A percentile compares a stretch with the other conserved stretches of the same genome.
Conservation (phyloP, 2,888 invertebrate species). For the Plebejus argus region DNA sequence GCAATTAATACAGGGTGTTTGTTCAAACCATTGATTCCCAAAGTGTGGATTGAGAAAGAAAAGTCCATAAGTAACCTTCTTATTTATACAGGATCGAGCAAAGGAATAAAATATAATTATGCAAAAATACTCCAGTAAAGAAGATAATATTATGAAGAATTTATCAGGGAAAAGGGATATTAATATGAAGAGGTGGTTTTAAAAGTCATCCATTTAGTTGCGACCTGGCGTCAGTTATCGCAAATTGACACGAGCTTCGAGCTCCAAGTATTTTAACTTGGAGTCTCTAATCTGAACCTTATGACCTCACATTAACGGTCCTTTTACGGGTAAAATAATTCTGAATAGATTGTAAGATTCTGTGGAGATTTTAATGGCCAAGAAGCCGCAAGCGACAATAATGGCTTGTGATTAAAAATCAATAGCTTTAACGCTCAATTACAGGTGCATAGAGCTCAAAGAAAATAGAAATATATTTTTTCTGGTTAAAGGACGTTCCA, state of each 20-base stretch:
- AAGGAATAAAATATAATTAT: too few species aligned
- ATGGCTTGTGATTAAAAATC: not conserved
- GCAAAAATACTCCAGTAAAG: too few species aligned
- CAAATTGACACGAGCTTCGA: not conserved
- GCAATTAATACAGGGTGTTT: not conserved
- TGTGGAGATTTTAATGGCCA: slow-evolving; percentile 30
- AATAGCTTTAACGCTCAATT: not conserved
- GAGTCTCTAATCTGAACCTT: too few species aligned
- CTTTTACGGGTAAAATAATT: too few species aligned
- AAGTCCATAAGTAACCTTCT: too few species aligned
- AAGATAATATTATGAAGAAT: not conserved
- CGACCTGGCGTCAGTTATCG: not conserved
- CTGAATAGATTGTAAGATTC: not conserved
- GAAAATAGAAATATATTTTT: not conserved
- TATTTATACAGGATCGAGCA: too few species aligned
- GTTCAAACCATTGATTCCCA: too few species aligned
- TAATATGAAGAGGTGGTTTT: not conserved
- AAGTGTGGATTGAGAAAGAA: too few species aligned
- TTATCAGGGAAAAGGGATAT: not conserved
- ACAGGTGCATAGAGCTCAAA: not conserved
- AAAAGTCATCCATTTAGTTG: not conserved
- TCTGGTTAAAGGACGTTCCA: not conserved
- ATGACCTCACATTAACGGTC: too few species aligned
- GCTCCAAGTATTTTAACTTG: not conserved
- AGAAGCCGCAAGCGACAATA: not conserved